These are phyloP conservation scores for Aptenodytes forsteri DNA, from an alignment of 2,113 vertebrate genomes.

Conservation along the genomic window DNA sequence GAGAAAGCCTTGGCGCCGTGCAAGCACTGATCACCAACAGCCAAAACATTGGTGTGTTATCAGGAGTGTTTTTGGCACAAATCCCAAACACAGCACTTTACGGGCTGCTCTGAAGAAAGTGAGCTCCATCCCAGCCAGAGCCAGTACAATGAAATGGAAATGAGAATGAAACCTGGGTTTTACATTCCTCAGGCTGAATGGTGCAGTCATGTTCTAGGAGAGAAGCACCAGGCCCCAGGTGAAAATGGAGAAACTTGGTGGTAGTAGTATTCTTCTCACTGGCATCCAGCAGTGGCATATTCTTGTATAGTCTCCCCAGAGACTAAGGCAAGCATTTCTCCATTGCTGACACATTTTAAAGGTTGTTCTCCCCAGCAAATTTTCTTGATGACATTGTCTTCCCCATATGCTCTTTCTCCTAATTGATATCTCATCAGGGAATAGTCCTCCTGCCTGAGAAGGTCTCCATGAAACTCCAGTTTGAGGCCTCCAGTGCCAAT, in stretches of 20 bases:
- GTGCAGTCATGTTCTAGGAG: neutral
- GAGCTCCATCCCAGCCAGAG: neutral
- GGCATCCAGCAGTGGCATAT: neutral
- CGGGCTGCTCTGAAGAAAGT: neutral
- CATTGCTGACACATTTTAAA: neutral
- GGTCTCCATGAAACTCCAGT: neutral
- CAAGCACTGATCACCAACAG: fast-evolving
- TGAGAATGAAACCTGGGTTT: neutral
- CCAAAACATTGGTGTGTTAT: neutral
- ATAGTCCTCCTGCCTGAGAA: neutral
- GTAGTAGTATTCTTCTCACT: neutral
- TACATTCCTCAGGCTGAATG: neutral
- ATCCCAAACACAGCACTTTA: neutral
- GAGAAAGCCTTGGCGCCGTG: neutral
- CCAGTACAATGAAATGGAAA: neutral
- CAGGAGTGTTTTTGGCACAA: neutral
- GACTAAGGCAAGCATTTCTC: neutral
- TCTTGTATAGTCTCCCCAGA: neutral
- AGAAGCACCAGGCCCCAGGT: neutral
- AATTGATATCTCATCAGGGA: neutral
- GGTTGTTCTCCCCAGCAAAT: neutral
- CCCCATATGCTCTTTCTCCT: neutral
- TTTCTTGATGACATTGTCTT: neutral
- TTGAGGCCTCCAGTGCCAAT: neutral
- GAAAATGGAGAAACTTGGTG: neutral